Conservation (phyloP, 2,797 vertebrate species). For the Tadarida brasiliensis region DNA sequence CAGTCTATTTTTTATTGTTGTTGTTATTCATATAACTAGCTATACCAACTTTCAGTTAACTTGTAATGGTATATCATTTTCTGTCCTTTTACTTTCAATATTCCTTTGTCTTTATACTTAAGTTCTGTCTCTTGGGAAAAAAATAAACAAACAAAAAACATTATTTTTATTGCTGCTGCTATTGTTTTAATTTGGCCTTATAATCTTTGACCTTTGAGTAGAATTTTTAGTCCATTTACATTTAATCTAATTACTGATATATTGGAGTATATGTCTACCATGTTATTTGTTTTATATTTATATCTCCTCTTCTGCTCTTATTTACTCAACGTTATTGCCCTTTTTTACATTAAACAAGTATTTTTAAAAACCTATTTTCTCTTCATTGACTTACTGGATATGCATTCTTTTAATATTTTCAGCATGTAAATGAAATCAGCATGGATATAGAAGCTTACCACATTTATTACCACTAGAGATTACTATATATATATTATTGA, state of each 20-base stretch:
- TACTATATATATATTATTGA: background rate
- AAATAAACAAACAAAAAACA: background rate
- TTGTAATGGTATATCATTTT: background rate
- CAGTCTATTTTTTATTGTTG: background rate
- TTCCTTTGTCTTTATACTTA: background rate
- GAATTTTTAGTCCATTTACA: background rate
- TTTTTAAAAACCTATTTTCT: background rate
- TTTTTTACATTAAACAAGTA: slow-evolving; percentile 10
- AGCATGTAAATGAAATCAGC: background rate
- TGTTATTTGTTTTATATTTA: slow-evolving; percentile 10
- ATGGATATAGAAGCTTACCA: background rate
- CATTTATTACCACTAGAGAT: background rate
- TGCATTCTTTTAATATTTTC: background rate
- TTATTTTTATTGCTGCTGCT: background rate
- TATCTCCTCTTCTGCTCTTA: background rate
- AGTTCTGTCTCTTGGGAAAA: background rate
- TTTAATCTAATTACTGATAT: background rate
- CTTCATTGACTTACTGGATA: background rate
- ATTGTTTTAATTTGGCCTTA: background rate
- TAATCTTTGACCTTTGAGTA: background rate
- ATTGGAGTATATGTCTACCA: background rate
- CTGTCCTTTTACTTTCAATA: background rate
- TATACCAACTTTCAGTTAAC: background rate
- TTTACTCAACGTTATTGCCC: background rate
- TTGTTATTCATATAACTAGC: background rate